Conservation (phyloP, 2,797 vertebrate genomes). For the Alcedo quadribrachys region DNA sequence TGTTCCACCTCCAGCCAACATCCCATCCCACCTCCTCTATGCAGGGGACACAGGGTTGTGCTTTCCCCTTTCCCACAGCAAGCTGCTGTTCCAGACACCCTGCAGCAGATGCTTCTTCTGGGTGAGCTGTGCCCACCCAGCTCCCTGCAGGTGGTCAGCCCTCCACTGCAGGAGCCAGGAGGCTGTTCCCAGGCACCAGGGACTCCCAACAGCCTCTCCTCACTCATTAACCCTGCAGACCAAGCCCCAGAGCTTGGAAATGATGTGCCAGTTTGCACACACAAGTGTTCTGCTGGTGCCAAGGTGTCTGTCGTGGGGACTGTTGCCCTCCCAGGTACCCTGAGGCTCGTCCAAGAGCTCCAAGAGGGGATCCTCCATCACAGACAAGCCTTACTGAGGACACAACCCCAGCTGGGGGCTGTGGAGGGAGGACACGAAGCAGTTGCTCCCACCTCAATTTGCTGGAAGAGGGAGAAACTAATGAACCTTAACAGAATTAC, state of each 20-base stretch:
- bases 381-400: not conserved
- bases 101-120: too few relatives aligned
- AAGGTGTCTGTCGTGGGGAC: fast-evolving
- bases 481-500: fast-evolving
- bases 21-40: too few relatives aligned
- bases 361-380: not conserved
- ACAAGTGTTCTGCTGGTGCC: fast-evolving
- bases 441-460: not conserved
- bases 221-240: not conserved
- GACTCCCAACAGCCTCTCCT: not conserved
- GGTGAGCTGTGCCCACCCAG: not conserved
- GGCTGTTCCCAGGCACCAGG: not conserved
- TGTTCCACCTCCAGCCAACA: not conserved
- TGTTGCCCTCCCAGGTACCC: not conserved
- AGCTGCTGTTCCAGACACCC: not conserved
- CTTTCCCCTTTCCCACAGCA: too few relatives aligned
- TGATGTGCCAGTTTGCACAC: not conserved
- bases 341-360: not conserved
- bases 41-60: not conserved
- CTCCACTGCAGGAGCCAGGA: not conserved
- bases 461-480: not conserved
- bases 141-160: not conserved
- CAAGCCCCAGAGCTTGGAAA: not conserved
- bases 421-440: not conserved
- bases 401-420: not conserved